Evolutionary conservation across 2,888 invertebrate species (phyloP).

Genomic region (Morpho achilles): DNA sequence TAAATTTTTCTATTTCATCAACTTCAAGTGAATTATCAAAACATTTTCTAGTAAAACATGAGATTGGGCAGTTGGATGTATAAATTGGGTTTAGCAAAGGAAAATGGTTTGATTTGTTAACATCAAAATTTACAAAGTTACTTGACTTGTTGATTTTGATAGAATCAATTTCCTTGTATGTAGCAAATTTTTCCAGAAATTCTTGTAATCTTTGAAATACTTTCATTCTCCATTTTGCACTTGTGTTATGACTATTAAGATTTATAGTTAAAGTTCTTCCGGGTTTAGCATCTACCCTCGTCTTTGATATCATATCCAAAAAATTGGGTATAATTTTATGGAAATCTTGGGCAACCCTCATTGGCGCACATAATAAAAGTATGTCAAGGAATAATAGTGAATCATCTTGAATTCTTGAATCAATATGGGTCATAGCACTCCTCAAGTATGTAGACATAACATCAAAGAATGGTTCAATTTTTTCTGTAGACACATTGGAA

Average conservation of each 20-base stretch:
- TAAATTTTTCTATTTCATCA: slow-evolving; percentile 73
- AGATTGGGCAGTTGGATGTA: slow-evolving; percentile 53
- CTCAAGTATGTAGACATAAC: slow-evolving; percentile 88
- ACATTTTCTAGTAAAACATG: slow-evolving; percentile 64
- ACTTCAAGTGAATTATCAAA: slow-evolving; percentile 45
- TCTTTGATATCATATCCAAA: slow-evolving; percentile 90
- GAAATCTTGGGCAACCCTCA: slow-evolving; percentile 82
- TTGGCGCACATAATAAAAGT: slow-evolving; percentile 83
- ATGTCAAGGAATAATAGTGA: slow-evolving; percentile 88
- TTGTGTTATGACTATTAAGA: slow-evolving; percentile 85
- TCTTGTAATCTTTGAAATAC: slow-evolving; percentile 85
- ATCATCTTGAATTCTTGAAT: slow-evolving; percentile 89
- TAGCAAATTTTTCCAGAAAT: slow-evolving; percentile 55
- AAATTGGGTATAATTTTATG: slow-evolving; percentile 88
- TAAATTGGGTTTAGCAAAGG: slow-evolving; percentile 52
- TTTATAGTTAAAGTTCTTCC: slow-evolving; percentile 84
- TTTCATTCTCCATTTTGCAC: slow-evolving; percentile 88
- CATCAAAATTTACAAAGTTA: slow-evolving; percentile 43
- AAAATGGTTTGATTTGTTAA: slow-evolving; percentile 45
- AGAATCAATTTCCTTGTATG: slow-evolving; percentile 42
- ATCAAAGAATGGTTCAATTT: slow-evolving; percentile 86
- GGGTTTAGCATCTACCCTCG: slow-evolving; percentile 81
- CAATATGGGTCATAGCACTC: slow-evolving; percentile 95
- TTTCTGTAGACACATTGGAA: slow-evolving; percentile 56
- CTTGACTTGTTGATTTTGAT: slow-evolving; percentile 28